Conservation (phyloP, 2,888 invertebrate genomes). For the Rhopalosiphum nymphaeae region DNA sequence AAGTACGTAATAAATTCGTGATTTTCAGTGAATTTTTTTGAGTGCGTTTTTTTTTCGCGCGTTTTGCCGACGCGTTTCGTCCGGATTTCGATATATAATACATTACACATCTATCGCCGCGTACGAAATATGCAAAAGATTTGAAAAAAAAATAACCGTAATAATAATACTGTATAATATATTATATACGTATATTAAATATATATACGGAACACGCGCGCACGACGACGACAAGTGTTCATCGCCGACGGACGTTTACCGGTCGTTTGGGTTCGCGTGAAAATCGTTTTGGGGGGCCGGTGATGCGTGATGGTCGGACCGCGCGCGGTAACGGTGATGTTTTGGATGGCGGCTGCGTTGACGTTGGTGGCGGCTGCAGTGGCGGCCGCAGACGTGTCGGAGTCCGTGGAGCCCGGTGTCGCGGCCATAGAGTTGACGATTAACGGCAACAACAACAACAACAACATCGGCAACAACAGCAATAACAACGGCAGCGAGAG, state of each 20-base stretch:
- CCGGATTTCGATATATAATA: background rate
- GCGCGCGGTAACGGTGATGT: slow-evolving; percentile 36
- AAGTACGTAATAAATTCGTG: background rate
- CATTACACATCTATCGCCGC: background rate
- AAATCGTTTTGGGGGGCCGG: slow-evolving; percentile 7
- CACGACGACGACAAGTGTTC: background rate
- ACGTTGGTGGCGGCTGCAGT: background rate
- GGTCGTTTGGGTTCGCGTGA: background rate
- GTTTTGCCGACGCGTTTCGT: background rate
- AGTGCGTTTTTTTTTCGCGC: background rate
- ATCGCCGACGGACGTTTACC: background rate
- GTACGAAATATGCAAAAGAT: background rate
- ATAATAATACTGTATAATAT: background rate
- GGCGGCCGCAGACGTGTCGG: background rate
- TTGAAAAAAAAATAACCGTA: background rate
- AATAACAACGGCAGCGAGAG: background rate
- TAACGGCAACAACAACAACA: background rate
- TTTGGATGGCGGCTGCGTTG: slow-evolving; percentile 6
- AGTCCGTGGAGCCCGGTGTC: background rate
- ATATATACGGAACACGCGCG: background rate
- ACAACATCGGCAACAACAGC: background rate
- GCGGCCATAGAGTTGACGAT: background rate
- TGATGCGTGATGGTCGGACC: slow-evolving; percentile 63
- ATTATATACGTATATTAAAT: background rate
- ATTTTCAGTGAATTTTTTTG: background rate